Base-by-base conservation (phyloP, 2,113 vertebrate genomes). In the Poeciliopsis prolifica region DNA sequence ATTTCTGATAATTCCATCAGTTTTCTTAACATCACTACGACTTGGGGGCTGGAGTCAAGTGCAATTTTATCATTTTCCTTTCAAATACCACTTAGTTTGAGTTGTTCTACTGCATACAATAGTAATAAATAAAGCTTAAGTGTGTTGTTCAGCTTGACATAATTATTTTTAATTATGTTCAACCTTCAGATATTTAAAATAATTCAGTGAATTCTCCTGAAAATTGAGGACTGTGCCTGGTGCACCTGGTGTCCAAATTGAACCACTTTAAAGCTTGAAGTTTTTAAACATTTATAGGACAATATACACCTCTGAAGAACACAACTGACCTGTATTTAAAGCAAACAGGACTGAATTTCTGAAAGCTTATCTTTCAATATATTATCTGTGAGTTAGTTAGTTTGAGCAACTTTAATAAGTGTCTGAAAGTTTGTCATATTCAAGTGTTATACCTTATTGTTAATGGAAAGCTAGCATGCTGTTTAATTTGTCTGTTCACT, bases 161-260 rank as follows among this genome's bases (percentile, higher is more conserved):
- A 4, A 31, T 31, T 31, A 31, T 3, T 31, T 31, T 31, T 31
- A 31, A 31, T 31, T 4, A 31, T 48, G 15, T 48, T 48, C 4
- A 17, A 5, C 4, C 5, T 14, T 3, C 4, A 15, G 3, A 48
- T 24, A 54, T 10, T 54, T 22, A 24, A 10, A 10, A 54, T 9
- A 54, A 22, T 54, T 54, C 2, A 54, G 24, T 1, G 15, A 48
- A 48, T 19, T 48, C 15, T 48, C 19, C 3, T 48, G 44, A 48
- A 48, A 48, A 48, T 42, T 14, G 14, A 48, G 44, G 4, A 48
- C 14, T 15, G 15, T 1, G 15, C 60, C 33, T 28, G n/a, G n/a
- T n/a, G 13, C 29, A 12, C 77, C 28, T 78, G 54, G 14, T 35
- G 33, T 10, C 82, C 88, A 92, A 91, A 89, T 90, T 85, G 87